Evolutionary conservation across 2,888 invertebrate species (phyloP).

Genomic region (Orchesella flavescens): DNA sequence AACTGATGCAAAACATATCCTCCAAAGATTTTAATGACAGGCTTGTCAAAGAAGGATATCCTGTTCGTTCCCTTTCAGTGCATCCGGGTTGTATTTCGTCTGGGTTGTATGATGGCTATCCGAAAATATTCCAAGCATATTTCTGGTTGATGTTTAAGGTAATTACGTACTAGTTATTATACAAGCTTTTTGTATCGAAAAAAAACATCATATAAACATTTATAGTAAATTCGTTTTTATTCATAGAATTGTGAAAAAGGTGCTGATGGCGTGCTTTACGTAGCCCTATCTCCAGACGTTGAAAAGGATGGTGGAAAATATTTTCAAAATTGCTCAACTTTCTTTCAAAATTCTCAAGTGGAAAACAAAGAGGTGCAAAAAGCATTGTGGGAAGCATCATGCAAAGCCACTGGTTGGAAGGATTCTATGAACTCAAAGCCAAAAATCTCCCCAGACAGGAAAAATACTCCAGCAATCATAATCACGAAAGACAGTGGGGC

Average conservation of each 20-base stretch:
- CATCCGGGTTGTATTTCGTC: slow-evolving; percentile 93
- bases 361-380: slow-evolving; percentile 79
- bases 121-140: slow-evolving; percentile 74
- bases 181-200: too few species aligned
- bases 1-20: slow-evolving; percentile 84
- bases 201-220: slow-evolving; percentile 11
- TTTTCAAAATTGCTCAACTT: slow-evolving; percentile 81
- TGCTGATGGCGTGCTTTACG: slow-evolving; percentile 84
- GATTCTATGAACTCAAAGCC: slow-evolving; percentile 37
- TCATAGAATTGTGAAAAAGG: slow-evolving; percentile 84
- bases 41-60: slow-evolving; percentile 77
- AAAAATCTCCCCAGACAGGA: slow-evolving; percentile 14
- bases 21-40: slow-evolving; percentile 79
- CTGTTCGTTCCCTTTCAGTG: slow-evolving; percentile 82
- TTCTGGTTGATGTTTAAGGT: slow-evolving; percentile 84
- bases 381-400: slow-evolving; percentile 81
- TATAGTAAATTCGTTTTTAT: background rate
- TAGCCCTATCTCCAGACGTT: slow-evolving; percentile 83
- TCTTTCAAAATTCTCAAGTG: slow-evolving; percentile 76
- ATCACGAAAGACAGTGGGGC: slow-evolving; percentile 55
- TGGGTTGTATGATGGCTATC: slow-evolving; percentile 80
- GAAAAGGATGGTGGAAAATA: slow-evolving; percentile 87
- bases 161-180: too few species aligned
- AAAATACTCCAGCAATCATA: slow-evolving; percentile 53
- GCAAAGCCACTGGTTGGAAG: slow-evolving; percentile 73